These are phyloP conservation scores for Dicrostonyx torquatus DNA, from an alignment of 2,797 vertebrate genomes.

Conservation along the genomic window DNA sequence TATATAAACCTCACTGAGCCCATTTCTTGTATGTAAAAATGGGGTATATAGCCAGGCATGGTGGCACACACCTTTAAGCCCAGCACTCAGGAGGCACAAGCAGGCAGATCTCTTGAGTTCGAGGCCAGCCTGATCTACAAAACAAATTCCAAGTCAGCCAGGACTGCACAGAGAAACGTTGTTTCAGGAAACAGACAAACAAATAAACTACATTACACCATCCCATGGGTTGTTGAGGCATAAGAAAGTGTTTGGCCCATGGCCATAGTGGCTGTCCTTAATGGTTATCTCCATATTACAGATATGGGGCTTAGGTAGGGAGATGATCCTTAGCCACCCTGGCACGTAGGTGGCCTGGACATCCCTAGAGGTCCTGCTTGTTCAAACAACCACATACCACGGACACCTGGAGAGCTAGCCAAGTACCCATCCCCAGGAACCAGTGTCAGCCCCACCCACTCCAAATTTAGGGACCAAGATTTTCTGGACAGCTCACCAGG, in stretches of 20 bases:
- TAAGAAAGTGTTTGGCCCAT: not conserved
- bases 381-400: not conserved
- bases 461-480: not conserved
- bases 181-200: not conserved
- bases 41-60: not conserved
- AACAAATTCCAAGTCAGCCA: not conserved
- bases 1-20: not conserved
- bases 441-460: not conserved
- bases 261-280: not conserved
- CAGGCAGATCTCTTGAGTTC: not conserved
- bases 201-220: not conserved
- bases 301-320: not conserved
- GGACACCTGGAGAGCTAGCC: not conserved
- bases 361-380: not conserved
- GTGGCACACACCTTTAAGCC: not conserved
- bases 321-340: not conserved
- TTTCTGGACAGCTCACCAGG: not conserved
- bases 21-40: constrained; percentile 8
- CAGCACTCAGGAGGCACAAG: not conserved
- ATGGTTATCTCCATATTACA: not conserved
- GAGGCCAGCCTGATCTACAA: not conserved
- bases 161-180: not conserved
- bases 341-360: not conserved
- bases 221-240: not conserved
- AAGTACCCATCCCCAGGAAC: not conserved